A percentile compares a stretch with the other conserved stretches of the same genome.
phyloP scores from a whole-genome alignment of 2,797 vertebrate genomes.

The Petrocephalus schoutedeni region DNA sequence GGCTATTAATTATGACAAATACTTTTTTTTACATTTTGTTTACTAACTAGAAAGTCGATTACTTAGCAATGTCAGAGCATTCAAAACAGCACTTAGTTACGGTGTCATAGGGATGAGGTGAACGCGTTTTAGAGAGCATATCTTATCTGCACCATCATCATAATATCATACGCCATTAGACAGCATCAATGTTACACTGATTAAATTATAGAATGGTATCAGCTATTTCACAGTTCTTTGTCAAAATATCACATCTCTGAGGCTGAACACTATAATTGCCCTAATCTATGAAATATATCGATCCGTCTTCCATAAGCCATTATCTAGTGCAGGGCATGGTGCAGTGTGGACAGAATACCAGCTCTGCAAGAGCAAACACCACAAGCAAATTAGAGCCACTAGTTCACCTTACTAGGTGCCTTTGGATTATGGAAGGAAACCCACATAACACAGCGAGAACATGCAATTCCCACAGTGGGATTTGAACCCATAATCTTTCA shows the following conservation, averaged over 20 bases:
- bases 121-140: neutral
- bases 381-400: neutral
- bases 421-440: neutral
- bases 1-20: conserved; percentile 10
- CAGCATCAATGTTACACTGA: neutral
- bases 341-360: neutral
- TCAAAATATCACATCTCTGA: neutral
- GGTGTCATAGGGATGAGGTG: conserved; percentile 3
- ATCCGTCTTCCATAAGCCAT: neutral
- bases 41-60: neutral
- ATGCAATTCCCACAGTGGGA: neutral
- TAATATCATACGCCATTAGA: neutral
- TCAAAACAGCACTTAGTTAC: conserved; percentile 4
- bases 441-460: neutral
- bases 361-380: neutral
- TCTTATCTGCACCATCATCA: neutral
- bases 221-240: neutral
- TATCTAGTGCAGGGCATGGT: neutral
- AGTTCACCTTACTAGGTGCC: neutral
- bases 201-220: neutral
- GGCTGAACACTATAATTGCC: neutral
- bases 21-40: neutral
- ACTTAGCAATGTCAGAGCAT: neutral
- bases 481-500: neutral
- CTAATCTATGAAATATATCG: neutral